A percentile compares a stretch with the other conserved stretches of the same genome.
Conservation (phyloP, 1,140 invertebrate species). For the Ostrea denselamellosa region DNA sequence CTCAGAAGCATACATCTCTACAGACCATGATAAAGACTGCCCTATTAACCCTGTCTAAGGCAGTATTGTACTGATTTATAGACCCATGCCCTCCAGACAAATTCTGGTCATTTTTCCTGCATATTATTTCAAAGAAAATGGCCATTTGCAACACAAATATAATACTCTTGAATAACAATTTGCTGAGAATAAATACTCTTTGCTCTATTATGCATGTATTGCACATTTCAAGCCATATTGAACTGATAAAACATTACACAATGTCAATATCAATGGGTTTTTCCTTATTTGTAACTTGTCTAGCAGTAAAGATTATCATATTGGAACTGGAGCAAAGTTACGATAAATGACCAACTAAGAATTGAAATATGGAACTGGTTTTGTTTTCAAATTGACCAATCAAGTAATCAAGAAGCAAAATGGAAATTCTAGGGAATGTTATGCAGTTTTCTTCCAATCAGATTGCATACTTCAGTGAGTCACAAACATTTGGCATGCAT, state of each 20-base stretch:
- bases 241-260: neutral
- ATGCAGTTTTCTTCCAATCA: too few species aligned
- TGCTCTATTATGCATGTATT: neutral
- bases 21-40: constrained; percentile 35
- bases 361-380: neutral
- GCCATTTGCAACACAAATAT: constrained; percentile 16
- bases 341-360: neutral
- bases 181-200: neutral
- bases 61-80: constrained; percentile 23
- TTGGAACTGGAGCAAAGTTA: too few species aligned
- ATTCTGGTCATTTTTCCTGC: constrained; percentile 34
- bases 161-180: constrained; percentile 14
- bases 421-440: too few species aligned
- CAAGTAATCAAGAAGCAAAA: too few species aligned
- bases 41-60: constrained; percentile 22
- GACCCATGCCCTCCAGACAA: constrained; percentile 3
- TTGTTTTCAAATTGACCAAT: too few species aligned
- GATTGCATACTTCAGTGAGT: too few species aligned
- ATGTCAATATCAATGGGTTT: neutral
- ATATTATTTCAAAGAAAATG: constrained; percentile 23
- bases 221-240: neutral
- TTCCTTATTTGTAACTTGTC: neutral
- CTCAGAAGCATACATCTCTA: neutral
- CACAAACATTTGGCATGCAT: too few species aligned
- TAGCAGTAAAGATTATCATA: neutral